A percentile compares a stretch with the other conserved stretches of the same genome.
phyloP scores from a whole-genome alignment of 2,888 invertebrate genomes.

The Aphidoletes aphidimyza region DNA sequence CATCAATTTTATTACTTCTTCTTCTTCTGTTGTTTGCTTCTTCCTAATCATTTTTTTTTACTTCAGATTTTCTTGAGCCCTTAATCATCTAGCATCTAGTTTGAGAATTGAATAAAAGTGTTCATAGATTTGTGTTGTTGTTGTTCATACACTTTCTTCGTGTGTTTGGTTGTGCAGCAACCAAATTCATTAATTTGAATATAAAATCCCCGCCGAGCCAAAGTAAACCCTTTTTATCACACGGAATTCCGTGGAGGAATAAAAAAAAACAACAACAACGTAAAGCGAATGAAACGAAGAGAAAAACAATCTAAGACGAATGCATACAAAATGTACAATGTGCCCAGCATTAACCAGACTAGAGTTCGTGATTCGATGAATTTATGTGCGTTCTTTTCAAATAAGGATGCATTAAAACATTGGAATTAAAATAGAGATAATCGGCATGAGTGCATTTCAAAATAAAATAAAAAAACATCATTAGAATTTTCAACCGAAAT shows the following conservation, averaged over 20 bases:
- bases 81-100: slow-evolving; percentile 34
- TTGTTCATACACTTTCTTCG: no score
- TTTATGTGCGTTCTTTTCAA: neutral
- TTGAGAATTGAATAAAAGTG: neutral
- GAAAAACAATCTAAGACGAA: neutral
- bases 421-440: slow-evolving; percentile 14
- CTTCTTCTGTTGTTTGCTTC: neutral
- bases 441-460: neutral
- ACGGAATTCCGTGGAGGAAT: neutral
- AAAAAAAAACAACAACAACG: slow-evolving; percentile 10
- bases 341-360: neutral
- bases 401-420: slow-evolving; percentile 15
- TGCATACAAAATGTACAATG: neutral
- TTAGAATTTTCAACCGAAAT: neutral
- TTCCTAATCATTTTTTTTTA: neutral
- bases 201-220: slow-evolving; percentile 42
- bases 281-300: slow-evolving; percentile 7
- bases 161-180: no score
- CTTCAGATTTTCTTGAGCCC: slow-evolving; percentile 9
- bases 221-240: slow-evolving; percentile 52
- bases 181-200: slow-evolving; percentile 51
- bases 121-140: neutral
- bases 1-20: neutral
- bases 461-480: neutral
- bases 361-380: neutral